Percentiles rank a stretch among this genome's conserved stretches.
phyloP scores from a whole-genome alignment of 2,113 vertebrate genomes.

The Sakesphorus luctuosus region DNA sequence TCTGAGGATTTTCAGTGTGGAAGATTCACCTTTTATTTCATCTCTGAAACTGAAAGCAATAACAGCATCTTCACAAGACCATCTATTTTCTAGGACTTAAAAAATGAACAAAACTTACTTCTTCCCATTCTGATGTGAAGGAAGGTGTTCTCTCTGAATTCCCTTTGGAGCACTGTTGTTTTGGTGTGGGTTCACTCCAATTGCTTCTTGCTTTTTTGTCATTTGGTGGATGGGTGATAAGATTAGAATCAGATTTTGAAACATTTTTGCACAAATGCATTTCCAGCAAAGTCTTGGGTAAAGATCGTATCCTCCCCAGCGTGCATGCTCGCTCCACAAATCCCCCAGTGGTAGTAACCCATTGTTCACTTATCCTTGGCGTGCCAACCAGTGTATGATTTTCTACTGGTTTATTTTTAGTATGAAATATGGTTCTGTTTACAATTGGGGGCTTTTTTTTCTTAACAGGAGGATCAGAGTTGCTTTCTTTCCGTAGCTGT shows the following conservation, averaged over 20 bases:
- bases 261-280: constrained; percentile 90
- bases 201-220: constrained; percentile 87
- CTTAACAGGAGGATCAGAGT: constrained; percentile 67
- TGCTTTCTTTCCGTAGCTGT: constrained; percentile 63
- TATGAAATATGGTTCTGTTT: constrained; percentile 94
- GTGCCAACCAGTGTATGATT: constrained; percentile 71
- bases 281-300: constrained; percentile 89
- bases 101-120: constrained; percentile 80
- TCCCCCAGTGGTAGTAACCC: constrained; percentile 67
- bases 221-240: constrained; percentile 83
- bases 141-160: constrained; percentile 92
- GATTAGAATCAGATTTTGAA: constrained; percentile 95
- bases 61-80: not conserved
- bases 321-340: constrained; percentile 93
- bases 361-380: constrained; percentile 77
- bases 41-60: not conserved
- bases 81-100: not conserved
- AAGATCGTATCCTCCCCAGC: constrained; percentile 91
- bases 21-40: not conserved
- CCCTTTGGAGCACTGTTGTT: constrained; percentile 78
- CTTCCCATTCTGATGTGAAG: constrained; percentile 98
- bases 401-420: constrained; percentile 82
- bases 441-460: constrained; percentile 90
- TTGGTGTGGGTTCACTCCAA: constrained; percentile 80
- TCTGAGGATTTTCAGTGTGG: not conserved